phyloP scores from a whole-genome alignment of 1,140 invertebrate genomes.

The Drosophila sproati region DNA sequence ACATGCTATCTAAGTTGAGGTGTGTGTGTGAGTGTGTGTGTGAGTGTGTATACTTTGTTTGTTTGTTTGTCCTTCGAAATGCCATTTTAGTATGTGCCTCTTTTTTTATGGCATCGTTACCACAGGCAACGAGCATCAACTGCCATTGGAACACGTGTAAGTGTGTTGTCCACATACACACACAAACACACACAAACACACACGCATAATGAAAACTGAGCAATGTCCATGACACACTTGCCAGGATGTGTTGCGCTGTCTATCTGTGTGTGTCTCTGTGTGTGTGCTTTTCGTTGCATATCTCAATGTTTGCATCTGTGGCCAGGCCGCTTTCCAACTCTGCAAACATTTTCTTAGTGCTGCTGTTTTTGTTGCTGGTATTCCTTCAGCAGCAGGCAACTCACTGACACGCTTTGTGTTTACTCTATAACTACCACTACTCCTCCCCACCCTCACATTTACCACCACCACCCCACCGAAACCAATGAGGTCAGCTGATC shows the following conservation, averaged over 20 bases:
- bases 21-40: constrained; percentile 15
- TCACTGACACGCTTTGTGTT: constrained; percentile 75
- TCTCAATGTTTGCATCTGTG: constrained; percentile 77
- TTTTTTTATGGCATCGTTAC: constrained; percentile 54
- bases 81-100: constrained; percentile 73
- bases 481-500: constrained; percentile 37
- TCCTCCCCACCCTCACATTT: not conserved
- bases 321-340: constrained; percentile 34
- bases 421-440: constrained; percentile 13
- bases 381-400: constrained; percentile 33
- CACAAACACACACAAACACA: constrained; percentile 17
- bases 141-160: constrained; percentile 63
- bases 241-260: constrained; percentile 25
- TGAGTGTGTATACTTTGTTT: constrained; percentile 45
- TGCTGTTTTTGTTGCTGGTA: constrained; percentile 21
- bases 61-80: constrained; percentile 79
- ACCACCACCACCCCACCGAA: not conserved
- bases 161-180: constrained; percentile 47
- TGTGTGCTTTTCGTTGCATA: constrained; percentile 72
- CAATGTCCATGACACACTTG: constrained; percentile 77
- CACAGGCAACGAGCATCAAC: constrained; percentile 59
- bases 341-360: constrained; percentile 39
- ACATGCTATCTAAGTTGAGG: constrained; percentile 8
- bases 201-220: constrained; percentile 35
- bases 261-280: constrained; percentile 23